Evolutionary conservation across 2,113 vertebrate species (phyloP).

Genomic region (Oryzias celebensis): DNA sequence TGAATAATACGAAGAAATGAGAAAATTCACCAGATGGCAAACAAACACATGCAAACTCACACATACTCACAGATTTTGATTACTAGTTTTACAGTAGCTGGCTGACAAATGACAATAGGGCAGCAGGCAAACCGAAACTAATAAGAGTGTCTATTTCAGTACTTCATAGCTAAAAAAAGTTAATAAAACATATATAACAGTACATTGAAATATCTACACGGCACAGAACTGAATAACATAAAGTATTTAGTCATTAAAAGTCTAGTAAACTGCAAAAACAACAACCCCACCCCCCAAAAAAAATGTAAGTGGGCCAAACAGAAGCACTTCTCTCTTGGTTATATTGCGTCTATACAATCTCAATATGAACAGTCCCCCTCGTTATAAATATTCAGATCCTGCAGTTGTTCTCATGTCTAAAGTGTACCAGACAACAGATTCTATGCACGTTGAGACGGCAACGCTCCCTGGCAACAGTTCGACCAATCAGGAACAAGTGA

Average conservation of each 20-base stretch:
- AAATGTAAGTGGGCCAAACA: constrained; percentile 5
- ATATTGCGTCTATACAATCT: constrained; percentile 64
- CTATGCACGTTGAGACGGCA: constrained; percentile 75
- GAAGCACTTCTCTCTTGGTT: constrained; percentile 19
- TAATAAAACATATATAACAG: not conserved
- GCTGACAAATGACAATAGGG: constrained; percentile 27
- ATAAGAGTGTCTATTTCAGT: constrained; percentile 23
- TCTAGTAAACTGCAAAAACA: not conserved
- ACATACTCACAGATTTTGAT: constrained; percentile 36
- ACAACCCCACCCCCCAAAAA: constrained; percentile 1
- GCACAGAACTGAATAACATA: not conserved
- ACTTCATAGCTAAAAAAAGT: constrained; percentile 14
- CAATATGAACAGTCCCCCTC: constrained; percentile 67
- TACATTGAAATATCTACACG: not conserved
- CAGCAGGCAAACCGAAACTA: constrained; percentile 20
- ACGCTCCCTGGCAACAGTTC: constrained; percentile 79
- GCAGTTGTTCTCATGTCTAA: constrained; percentile 80
- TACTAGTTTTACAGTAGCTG: constrained; percentile 46
- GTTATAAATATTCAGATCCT: constrained; percentile 84
- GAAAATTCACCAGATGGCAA: constrained; percentile 63
- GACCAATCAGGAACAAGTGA: constrained; percentile 72
- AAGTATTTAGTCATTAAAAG: constrained; percentile 6
- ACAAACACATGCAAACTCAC: constrained; percentile 23
- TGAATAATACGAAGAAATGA: constrained; percentile 69
- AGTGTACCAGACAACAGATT: constrained; percentile 78